A percentile compares a stretch with the other conserved stretches of the same genome.
phyloP scores from a whole-genome alignment of 2,113 vertebrate genomes.

The Takifugu flavidus region DNA sequence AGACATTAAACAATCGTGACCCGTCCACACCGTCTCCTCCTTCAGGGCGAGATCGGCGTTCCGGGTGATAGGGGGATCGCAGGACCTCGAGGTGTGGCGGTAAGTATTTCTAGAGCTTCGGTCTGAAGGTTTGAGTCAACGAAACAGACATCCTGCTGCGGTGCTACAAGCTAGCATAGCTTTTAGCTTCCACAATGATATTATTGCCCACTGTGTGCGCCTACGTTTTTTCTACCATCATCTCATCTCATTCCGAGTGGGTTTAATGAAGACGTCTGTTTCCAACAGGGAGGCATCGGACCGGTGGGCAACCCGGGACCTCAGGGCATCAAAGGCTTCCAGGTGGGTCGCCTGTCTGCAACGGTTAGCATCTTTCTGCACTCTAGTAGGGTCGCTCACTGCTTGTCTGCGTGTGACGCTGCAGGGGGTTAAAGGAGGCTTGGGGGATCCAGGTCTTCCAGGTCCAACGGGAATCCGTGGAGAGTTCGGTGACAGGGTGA shows the following conservation, averaged over 20 bases:
- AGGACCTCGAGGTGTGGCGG: conserved; percentile 87
- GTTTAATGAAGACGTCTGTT: conserved; percentile 33
- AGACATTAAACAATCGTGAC: conserved; percentile 9
- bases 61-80: conserved; percentile 87
- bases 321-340: conserved; percentile 85
- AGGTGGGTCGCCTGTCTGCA: conserved; percentile 76
- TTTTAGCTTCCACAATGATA: too few relatives aligned
- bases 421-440: conserved; percentile 85
- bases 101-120: conserved; percentile 72
- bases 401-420: conserved; percentile 8
- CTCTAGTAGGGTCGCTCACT: conserved; percentile 4
- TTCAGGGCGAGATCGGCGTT: conserved; percentile 84
- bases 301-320: conserved; percentile 79
- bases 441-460: conserved; percentile 87
- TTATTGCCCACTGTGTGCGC: too few relatives aligned
- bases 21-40: conserved; percentile 11
- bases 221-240: too few relatives aligned
- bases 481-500: conserved; percentile 86
- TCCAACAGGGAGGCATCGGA: conserved; percentile 83
- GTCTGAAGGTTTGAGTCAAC: background rate
- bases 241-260: background rate
- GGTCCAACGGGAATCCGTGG: conserved; percentile 93
- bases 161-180: too few relatives aligned
- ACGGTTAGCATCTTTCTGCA: background rate
- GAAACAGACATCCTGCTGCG: background rate